Conservation (phyloP, 2,113 vertebrate species). For the Rhineura floridana region DNA sequence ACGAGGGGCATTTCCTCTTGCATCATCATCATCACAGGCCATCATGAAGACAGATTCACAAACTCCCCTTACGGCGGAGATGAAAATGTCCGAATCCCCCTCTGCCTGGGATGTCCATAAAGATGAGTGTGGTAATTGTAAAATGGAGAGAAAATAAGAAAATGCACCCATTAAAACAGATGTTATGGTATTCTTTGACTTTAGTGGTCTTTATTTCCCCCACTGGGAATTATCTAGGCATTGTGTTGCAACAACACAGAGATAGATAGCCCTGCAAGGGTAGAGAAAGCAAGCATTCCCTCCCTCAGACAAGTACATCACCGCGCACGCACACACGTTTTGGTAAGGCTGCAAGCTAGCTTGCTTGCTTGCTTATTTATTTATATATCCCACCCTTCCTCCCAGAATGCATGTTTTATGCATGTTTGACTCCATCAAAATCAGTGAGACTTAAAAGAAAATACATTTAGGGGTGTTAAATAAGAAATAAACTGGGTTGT, state of each 20-base stretch:
- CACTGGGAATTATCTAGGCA: not conserved
- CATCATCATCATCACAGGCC: not conserved
- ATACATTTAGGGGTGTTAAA: no score
- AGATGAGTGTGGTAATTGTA: conserved; percentile 13
- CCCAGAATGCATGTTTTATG: no score
- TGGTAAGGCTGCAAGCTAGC: no score
- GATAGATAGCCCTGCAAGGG: not conserved
- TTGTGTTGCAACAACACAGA: not conserved
- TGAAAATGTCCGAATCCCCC: conserved; percentile 53
- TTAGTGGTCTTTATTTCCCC: not conserved
- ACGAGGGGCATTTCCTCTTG: fast-evolving
- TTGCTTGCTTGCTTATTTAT: no score
- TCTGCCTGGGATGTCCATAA: conserved; percentile 44
- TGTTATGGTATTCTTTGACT: not conserved
- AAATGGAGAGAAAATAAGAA: not conserved
- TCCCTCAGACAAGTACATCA: no score
- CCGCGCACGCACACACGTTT: no score
- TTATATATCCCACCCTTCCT: no score
- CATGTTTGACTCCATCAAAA: no score
- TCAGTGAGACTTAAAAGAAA: no score
- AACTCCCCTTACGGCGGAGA: conserved; percentile 16
- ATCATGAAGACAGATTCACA: conserved; percentile 69
- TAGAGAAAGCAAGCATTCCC: no score
- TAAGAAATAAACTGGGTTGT: no score
- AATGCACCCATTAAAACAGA: fast-evolving